These are phyloP conservation scores for Python bivittatus DNA, from an alignment of 2,113 vertebrate genomes.

Conservation along the genomic window DNA sequence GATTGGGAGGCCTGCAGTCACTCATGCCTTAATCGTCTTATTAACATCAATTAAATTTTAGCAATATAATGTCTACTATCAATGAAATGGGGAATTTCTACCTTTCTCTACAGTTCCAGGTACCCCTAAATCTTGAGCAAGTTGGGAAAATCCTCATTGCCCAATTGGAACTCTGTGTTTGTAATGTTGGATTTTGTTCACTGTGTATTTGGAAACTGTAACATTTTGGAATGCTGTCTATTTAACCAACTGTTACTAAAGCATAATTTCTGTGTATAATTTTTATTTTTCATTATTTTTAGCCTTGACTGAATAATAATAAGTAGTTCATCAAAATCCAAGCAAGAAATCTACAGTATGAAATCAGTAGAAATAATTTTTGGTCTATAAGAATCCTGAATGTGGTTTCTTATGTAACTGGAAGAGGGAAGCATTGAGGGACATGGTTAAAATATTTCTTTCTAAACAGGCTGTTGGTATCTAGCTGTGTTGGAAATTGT, in stretches of 20 bases:
- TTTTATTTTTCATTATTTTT: conserved; percentile 39
- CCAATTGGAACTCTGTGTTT: neutral
- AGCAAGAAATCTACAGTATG: neutral
- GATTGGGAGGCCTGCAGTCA: too few species aligned
- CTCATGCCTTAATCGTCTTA: too few species aligned
- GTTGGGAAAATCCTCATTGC: neutral
- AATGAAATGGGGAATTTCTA: neutral
- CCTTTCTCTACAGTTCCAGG: neutral
- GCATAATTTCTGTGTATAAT: conserved; percentile 6
- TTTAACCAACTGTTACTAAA: conserved; percentile 16
- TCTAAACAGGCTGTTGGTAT: neutral
- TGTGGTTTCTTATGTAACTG: neutral
- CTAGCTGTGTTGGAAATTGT: neutral
- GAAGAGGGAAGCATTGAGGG: neutral
- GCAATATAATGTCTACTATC: neutral
- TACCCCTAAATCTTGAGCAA: neutral
- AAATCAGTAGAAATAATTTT: neutral
- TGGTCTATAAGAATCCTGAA: neutral
- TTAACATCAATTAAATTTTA: neutral
- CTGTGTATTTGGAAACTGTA: neutral
- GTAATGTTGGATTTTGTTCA: neutral
- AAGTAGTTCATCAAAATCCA: conserved; percentile 39
- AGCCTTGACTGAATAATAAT: conserved; percentile 27
- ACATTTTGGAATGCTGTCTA: neutral
- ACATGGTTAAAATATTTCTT: neutral